Evolutionary conservation across 2,113 vertebrate species (phyloP), one percentile per base, ranked within the genome.

Genomic region (Oophaga pumilio): DNA sequence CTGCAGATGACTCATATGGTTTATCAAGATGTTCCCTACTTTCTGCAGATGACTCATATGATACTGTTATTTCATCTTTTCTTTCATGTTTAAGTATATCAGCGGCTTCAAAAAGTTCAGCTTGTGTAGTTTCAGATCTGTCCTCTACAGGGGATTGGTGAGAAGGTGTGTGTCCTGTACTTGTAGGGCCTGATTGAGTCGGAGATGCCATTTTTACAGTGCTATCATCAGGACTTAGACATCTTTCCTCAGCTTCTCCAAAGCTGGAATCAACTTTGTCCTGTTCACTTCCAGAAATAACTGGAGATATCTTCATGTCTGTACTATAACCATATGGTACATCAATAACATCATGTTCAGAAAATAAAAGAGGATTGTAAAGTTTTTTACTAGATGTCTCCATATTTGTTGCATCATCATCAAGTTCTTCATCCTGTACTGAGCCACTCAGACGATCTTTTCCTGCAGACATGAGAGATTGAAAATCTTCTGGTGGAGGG

Each of bases 181-280:
- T 99, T 0, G 97, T 97, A n/a, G 96, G 97, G 28, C 97, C 96
- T 18, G 97, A 99, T 7, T 95, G 96, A 11, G 96, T 97, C 49
- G 97, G 97, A 76, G 98, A 98, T 11, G 97, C 96, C 94, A 99
- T 96, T 91, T 96, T 99, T 88, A 99, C 95, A 0, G 98, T 99
- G 90, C 97, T 98, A 56, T 99, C 98, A 0, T 99, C 98, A 0
- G 97, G 97, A 89, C 98, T 99, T 59, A 93, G 81, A 91, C 97
- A 99, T 87, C 97, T 94, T 9, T 98, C 98, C 62, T 98, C 97
- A 1, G 91, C 92, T 62, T 99, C 97, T 69, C 93, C 96, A 78
- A 93, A 90, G 33, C 89, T 82, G 6, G 94, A 91, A 71, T 94
- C 93, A 78, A 56, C 85, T 0, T 89, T 92, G 12, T 89, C 87